These are phyloP conservation scores for Hipparchia semele DNA, from an alignment of 2,888 invertebrate genomes.

Conservation along the genomic window DNA sequence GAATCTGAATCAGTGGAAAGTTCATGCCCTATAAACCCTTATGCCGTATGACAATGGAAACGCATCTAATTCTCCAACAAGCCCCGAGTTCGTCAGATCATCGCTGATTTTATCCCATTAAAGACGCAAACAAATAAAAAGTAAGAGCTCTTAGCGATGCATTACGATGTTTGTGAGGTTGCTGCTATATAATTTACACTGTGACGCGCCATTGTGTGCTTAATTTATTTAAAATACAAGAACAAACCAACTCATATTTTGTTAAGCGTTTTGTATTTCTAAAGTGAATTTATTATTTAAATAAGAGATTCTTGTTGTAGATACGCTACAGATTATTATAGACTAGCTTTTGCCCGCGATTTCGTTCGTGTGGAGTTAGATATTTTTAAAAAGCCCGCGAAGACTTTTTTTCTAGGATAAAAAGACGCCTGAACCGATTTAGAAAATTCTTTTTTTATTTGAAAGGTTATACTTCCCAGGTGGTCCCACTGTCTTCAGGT, in stretches of 20 bases:
- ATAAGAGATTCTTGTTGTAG: background rate
- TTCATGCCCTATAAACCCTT: background rate
- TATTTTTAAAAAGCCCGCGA: background rate
- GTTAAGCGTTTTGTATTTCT: background rate
- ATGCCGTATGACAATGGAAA: slow-evolving; percentile 41
- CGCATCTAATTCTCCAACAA: slow-evolving; percentile 43
- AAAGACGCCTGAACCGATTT: no score
- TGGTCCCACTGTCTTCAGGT: no score
- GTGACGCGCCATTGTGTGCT: slow-evolving; percentile 8
- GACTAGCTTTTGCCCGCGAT: background rate
- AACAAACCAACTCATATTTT: background rate
- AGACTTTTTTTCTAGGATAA: no score
- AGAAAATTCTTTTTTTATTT: no score
- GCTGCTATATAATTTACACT: slow-evolving; percentile 20
- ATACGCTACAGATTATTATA: no score
- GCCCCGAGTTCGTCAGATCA: slow-evolving; percentile 50
- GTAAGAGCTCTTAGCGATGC: slow-evolving; percentile 32
- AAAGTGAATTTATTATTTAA: background rate
- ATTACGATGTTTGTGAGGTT: slow-evolving; percentile 24
- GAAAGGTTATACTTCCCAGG: no score
- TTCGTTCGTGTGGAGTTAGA: background rate
- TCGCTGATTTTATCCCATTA: slow-evolving; percentile 60
- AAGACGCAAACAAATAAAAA: slow-evolving; percentile 49
- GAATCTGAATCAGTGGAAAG: no score
- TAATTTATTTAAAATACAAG: slow-evolving; percentile 1